Evolutionary conservation across 2,113 vertebrate species (phyloP).

Genomic region (Nyctibius bracteatus): DNA sequence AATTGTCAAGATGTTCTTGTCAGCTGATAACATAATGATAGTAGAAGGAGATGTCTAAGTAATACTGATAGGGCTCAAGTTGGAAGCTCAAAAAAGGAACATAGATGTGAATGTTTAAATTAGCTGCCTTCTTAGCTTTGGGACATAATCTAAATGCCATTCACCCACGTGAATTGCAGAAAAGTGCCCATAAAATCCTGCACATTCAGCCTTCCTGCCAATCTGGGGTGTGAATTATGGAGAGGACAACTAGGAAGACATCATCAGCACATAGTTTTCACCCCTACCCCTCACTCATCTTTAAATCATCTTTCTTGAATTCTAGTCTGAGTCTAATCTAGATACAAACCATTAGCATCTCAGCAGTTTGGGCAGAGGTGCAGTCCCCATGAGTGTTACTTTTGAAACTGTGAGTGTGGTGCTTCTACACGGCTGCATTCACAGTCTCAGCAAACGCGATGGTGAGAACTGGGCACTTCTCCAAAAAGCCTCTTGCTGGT

Average conservation of each 20-base stretch:
- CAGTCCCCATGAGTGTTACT: neutral
- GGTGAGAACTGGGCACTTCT: neutral
- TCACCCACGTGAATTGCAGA: neutral
- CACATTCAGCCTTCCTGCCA: neutral
- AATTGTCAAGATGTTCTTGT: neutral
- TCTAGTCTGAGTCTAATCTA: neutral
- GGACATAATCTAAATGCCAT: neutral
- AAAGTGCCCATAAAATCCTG: neutral
- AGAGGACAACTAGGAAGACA: neutral
- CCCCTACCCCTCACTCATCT: neutral
- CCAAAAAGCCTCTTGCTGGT: neutral
- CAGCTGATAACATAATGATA: neutral
- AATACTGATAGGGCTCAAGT: neutral
- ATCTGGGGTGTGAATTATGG: neutral
- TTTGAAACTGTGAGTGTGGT: neutral
- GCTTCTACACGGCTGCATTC: neutral
- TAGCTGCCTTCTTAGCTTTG: neutral
- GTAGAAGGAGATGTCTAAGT: neutral
- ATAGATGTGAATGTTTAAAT: neutral
- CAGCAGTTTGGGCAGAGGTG: neutral
- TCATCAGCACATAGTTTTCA: neutral
- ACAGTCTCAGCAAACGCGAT: neutral
- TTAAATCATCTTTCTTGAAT: neutral
- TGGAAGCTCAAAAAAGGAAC: neutral
- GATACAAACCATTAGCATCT: neutral